Conservation (phyloP, 2,888 invertebrate species). For the Ormyrus nitidulus region DNA sequence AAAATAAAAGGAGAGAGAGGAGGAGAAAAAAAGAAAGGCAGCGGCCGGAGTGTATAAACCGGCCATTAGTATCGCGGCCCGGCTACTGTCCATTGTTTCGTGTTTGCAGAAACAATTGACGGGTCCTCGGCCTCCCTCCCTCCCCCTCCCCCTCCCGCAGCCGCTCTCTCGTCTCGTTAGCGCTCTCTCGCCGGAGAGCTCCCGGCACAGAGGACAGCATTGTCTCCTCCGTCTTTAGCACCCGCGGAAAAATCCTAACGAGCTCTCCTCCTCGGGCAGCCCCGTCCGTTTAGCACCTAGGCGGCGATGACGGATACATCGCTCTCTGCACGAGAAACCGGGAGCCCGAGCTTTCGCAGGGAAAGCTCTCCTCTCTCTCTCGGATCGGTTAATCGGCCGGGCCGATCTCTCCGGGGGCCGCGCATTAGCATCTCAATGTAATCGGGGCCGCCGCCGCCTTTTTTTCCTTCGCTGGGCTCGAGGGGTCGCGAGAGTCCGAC, state of each 20-base stretch:
- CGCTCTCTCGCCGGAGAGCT: constrained; percentile 59
- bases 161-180: constrained; percentile 70
- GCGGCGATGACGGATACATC: constrained; percentile 39
- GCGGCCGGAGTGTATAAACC: constrained; percentile 63
- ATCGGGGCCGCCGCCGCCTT: constrained; percentile 55
- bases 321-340: constrained; percentile 35
- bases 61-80: constrained; percentile 71
- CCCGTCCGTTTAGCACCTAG: constrained; percentile 63
- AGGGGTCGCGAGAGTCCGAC: constrained; percentile 56
- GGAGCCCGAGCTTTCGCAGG: constrained; percentile 62
- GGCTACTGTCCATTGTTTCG: constrained; percentile 65
- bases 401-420: constrained; percentile 63
- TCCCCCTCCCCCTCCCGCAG: constrained; percentile 50
- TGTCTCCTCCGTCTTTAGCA: constrained; percentile 69
- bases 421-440: constrained; percentile 75
- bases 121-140: constrained; percentile 65
- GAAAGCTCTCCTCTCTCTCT: not conserved
- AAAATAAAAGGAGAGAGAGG: not conserved
- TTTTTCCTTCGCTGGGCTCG: not conserved
- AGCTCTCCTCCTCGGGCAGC: constrained; percentile 55
- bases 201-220: constrained; percentile 64
- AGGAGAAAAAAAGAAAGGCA: constrained; percentile 1
- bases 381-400: constrained; percentile 69
- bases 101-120: constrained; percentile 74
- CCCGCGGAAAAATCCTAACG: constrained; percentile 75